phyloP scores from a whole-genome alignment of 2,888 invertebrate genomes.

The Acanthosoma haemorrhoidale region DNA sequence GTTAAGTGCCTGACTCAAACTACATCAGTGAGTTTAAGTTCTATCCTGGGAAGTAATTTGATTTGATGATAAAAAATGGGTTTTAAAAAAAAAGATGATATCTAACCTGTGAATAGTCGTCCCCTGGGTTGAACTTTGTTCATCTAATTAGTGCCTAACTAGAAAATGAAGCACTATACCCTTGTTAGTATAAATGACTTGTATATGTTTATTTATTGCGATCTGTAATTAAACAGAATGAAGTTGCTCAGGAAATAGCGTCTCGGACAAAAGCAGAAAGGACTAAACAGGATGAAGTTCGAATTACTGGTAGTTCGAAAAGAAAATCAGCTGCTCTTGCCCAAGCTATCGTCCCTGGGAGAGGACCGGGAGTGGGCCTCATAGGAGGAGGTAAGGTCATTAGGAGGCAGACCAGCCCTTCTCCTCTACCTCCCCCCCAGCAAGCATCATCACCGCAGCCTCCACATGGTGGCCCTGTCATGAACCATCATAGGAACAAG shows the following conservation, averaged over 20 bases:
- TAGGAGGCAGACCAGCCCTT: slow-evolving; percentile 33
- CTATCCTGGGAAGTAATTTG: too few relatives aligned
- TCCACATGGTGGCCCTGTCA: slow-evolving; percentile 42
- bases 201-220: too few relatives aligned
- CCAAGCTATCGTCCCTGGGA: slow-evolving; percentile 31
- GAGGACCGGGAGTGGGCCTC: neutral
- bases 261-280: slow-evolving; percentile 66
- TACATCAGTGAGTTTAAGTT: too few relatives aligned
- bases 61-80: too few relatives aligned
- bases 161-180: too few relatives aligned
- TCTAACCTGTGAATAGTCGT: too few relatives aligned
- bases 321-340: slow-evolving; percentile 51
- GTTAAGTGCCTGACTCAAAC: too few relatives aligned
- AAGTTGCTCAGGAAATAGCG: slow-evolving; percentile 67
- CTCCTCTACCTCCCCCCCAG: slow-evolving; percentile 38
- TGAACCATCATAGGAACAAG: slow-evolving; percentile 45
- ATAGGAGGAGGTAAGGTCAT: neutral
- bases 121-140: too few relatives aligned
- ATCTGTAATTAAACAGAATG: slow-evolving; percentile 53
- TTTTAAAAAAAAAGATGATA: too few relatives aligned
- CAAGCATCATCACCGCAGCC: slow-evolving; percentile 28
- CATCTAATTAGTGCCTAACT: too few relatives aligned
- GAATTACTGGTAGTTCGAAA: slow-evolving; percentile 52
- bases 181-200: neutral
- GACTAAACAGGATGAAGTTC: slow-evolving; percentile 61